Conservation (phyloP, 2,888 invertebrate species). For the Celastrina argiolus region DNA sequence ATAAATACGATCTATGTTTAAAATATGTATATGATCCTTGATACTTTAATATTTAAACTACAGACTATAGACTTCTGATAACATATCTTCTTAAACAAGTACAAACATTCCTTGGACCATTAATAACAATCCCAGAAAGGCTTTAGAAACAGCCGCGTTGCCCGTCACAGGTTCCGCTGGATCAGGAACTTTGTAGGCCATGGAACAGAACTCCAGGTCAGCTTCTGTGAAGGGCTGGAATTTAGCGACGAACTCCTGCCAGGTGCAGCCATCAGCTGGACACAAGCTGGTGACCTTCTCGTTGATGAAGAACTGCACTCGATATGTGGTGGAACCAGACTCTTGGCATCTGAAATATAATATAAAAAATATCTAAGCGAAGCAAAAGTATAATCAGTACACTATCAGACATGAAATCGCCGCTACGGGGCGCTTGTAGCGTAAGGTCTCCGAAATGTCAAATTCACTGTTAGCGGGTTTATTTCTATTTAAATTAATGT, state of each 20-base stretch:
- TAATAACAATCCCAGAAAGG: constrained; percentile 26
- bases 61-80: too few species aligned
- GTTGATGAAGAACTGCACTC: constrained; percentile 57
- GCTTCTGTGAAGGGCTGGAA: constrained; percentile 46
- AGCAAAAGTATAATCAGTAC: not conserved
- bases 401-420: too few species aligned
- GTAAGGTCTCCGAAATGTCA: too few species aligned
- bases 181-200: constrained; percentile 27
- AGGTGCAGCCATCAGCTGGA: constrained; percentile 54
- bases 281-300: constrained; percentile 54
- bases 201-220: constrained; percentile 51
- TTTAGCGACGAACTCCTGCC: constrained; percentile 51
- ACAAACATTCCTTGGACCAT: not conserved
- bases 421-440: too few species aligned
- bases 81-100: not conserved
- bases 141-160: constrained; percentile 21
- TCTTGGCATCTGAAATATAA: constrained; percentile 45
- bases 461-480: too few species aligned
- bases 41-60: too few species aligned
- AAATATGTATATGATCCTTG: too few species aligned
- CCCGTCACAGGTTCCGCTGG: constrained; percentile 15
- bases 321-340: constrained; percentile 37
- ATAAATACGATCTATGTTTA: too few species aligned
- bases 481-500: too few species aligned
- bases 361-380: not conserved